Percentiles rank a stretch among this genome's conserved stretches.
These are phyloP conservation scores for Bombycilla garrulus DNA, from an alignment of 2,113 vertebrate genomes.

Conservation along the genomic window DNA sequence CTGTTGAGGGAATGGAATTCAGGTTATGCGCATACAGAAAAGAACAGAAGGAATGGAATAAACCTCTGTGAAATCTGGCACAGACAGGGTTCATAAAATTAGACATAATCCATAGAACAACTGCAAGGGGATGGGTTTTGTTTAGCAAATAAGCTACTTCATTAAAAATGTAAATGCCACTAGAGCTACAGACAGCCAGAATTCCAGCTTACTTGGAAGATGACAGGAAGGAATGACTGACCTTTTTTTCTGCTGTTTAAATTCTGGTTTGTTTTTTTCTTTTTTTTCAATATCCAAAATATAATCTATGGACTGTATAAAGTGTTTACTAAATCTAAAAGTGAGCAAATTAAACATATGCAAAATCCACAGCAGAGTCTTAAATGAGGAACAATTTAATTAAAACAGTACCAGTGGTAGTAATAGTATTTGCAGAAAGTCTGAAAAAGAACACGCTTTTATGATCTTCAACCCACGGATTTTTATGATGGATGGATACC, in stretches of 20 bases:
- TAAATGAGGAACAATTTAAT: not conserved
- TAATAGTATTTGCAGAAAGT: not conserved
- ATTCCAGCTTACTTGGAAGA: not conserved
- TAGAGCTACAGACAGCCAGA: not conserved
- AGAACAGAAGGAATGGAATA: not conserved
- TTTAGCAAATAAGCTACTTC: conserved; percentile 40
- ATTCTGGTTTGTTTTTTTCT: not conserved
- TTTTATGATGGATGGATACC: not conserved
- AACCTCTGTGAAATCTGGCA: not conserved
- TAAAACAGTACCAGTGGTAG: not conserved
- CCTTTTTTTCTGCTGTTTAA: not conserved
- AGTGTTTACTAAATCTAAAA: conserved; percentile 6
- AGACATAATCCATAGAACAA: not conserved
- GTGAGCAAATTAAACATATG: not conserved
- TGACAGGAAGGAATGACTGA: conserved; percentile 12
- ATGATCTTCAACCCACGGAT: not conserved
- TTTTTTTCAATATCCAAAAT: not conserved
- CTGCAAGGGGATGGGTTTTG: not conserved
- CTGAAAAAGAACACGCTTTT: not conserved
- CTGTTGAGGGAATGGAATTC: not conserved
- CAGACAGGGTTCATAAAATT: not conserved
- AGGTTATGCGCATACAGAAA: not conserved
- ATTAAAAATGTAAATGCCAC: conserved; percentile 50
- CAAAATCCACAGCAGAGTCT: not conserved
- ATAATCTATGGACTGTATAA: not conserved